These are phyloP conservation scores for Dilophus febrilis DNA, from an alignment of 2,888 invertebrate genomes.

Conservation along the genomic window DNA sequence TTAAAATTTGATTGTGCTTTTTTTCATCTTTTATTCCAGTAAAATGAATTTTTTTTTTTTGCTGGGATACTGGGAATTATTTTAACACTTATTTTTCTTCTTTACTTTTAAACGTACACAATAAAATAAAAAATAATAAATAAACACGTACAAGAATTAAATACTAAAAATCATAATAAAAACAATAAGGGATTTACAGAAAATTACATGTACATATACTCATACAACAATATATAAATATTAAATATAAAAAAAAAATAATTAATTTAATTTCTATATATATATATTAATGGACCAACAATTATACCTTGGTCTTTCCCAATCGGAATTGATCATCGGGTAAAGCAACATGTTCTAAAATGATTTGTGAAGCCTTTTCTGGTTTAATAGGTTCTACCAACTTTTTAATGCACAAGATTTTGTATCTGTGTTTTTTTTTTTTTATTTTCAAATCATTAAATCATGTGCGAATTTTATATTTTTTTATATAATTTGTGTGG, in stretches of 20 bases:
- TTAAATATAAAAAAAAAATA: background rate
- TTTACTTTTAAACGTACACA: background rate
- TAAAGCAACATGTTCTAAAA: conserved; percentile 68
- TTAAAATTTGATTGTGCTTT: no score
- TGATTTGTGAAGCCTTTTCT: conserved; percentile 64
- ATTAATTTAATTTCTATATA: background rate
- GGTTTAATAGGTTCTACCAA: conserved; percentile 54
- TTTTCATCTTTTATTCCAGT: no score
- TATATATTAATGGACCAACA: conserved; percentile 6
- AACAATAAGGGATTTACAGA: no score
- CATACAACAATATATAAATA: conserved; percentile 15
- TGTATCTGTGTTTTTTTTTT: conserved; percentile 66
- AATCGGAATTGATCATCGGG: conserved; percentile 86
- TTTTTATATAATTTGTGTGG: background rate
- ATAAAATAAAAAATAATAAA: background rate
- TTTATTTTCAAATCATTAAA: conserved; percentile 8
- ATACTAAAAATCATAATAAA: no score
- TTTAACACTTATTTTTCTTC: background rate
- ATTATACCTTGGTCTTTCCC: conserved; percentile 87
- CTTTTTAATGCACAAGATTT: conserved; percentile 93
- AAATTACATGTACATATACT: no score
- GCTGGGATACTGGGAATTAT: background rate
- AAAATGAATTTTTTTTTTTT: no score
- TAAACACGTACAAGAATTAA: no score
- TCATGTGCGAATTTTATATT: conserved; percentile 2